Conservation (phyloP, 2,888 invertebrate species). For the Melinaea menophilus region DNA sequence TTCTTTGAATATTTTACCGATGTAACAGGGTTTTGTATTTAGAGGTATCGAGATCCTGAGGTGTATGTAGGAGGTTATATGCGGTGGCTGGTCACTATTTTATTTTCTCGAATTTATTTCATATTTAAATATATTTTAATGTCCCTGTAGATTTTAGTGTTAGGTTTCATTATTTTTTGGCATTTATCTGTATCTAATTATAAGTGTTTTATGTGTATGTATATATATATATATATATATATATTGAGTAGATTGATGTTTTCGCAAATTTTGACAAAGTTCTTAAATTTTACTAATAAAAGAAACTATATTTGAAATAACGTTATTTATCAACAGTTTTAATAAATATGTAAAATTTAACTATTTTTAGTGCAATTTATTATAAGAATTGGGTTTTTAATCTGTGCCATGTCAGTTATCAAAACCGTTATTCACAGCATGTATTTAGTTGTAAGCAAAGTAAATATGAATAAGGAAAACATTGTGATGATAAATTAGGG, state of each 20-base stretch:
- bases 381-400: constrained; percentile 39
- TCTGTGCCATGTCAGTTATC: constrained; percentile 58
- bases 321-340: constrained; percentile 41
- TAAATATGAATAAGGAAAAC: constrained; percentile 56
- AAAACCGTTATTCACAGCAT: constrained; percentile 22
- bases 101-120: constrained; percentile 36
- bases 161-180: constrained; percentile 35
- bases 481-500: constrained; percentile 73
- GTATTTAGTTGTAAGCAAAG: constrained; percentile 31
- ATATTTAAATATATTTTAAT: constrained; percentile 32
- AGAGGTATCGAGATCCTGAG: constrained; percentile 25
- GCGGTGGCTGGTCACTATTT: constrained; percentile 33
- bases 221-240: constrained; percentile 25
- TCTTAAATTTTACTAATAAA: constrained; percentile 27
- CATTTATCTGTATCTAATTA: constrained; percentile 38
- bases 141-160: constrained; percentile 33
- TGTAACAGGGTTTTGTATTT: constrained; percentile 37
- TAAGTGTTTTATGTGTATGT: constrained; percentile 30
- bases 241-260: constrained; percentile 23
- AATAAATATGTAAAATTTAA: constrained; percentile 34
- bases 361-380: constrained; percentile 55
- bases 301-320: constrained; percentile 27
- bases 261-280: constrained; percentile 19
- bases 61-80: constrained; percentile 15
- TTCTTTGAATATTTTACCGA: constrained; percentile 17